Evolutionary conservation across 2,888 invertebrate genomes (phyloP).

Genomic region (Ptychoptera albimana): DNA sequence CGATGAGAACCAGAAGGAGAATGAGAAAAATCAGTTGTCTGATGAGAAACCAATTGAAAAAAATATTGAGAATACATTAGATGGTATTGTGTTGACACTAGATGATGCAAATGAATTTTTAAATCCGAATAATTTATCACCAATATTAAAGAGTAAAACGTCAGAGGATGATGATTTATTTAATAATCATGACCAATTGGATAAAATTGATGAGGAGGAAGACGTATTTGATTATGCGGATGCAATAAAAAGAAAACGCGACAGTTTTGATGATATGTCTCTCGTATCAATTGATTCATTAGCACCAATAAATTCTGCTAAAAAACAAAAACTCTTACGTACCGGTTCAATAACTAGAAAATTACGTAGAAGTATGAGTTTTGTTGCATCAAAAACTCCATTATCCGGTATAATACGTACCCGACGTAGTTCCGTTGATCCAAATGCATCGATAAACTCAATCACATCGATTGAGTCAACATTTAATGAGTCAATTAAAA

Average conservation of each 20-base stretch:
- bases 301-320: constrained; percentile 19
- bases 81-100: constrained; percentile 13
- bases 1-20: too few relatives aligned
- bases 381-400: constrained; percentile 26
- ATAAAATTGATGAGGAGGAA: constrained; percentile 25
- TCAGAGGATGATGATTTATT: background rate
- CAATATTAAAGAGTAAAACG: constrained; percentile 17
- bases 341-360: constrained; percentile 28
- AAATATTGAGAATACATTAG: constrained; percentile 3
- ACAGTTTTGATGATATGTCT: constrained; percentile 26
- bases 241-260: constrained; percentile 25
- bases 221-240: constrained; percentile 25
- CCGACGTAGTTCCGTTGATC: constrained; percentile 17
- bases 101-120: constrained; percentile 17
- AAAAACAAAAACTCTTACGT: constrained; percentile 28
- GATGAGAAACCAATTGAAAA: background rate
- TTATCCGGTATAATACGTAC: constrained; percentile 20
- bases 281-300: constrained; percentile 27
- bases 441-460: constrained; percentile 25
- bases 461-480: constrained; percentile 24
- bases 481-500: constrained; percentile 25
- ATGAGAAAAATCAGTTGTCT: too few relatives aligned
- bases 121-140: constrained; percentile 21
- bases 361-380: constrained; percentile 28
- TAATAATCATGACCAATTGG: constrained; percentile 9